A percentile compares a stretch with the other conserved stretches of the same genome.
Conservation (phyloP, 2,888 invertebrate genomes). For the Ceratothoa steindachneri region DNA sequence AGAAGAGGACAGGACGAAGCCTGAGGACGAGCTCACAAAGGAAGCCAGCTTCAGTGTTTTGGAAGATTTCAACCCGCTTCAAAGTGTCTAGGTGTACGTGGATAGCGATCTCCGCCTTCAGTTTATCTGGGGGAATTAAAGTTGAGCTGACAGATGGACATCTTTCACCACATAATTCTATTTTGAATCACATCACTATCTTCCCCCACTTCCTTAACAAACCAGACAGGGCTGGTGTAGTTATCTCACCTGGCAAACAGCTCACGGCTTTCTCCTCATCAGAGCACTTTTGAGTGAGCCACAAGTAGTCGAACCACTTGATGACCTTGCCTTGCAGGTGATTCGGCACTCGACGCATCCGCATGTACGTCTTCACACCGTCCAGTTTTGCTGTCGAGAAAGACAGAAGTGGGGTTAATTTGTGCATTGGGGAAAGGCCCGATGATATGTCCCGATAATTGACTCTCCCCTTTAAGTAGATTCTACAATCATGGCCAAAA, state of each 20-base stretch:
- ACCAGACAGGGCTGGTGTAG: too few relatives aligned
- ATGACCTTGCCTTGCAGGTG: constrained; percentile 95
- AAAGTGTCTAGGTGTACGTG: constrained; percentile 97
- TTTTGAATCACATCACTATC: neutral
- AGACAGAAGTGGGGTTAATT: neutral
- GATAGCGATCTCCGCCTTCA: constrained; percentile 98
- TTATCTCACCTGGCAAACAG: constrained; percentile 68
- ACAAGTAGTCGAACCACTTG: constrained; percentile 98
- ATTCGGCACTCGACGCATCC: constrained; percentile 89
- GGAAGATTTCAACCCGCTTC: constrained; percentile 96
- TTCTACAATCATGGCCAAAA: too few relatives aligned
- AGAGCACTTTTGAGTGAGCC: constrained; percentile 97
- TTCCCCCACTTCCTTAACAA: too few relatives aligned
- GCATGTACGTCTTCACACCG: constrained; percentile 97
- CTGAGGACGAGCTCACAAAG: constrained; percentile 92
- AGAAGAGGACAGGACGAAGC: constrained; percentile 91
- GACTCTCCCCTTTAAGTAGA: too few relatives aligned
- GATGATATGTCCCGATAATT: neutral
- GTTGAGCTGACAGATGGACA: too few relatives aligned
- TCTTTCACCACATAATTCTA: neutral
- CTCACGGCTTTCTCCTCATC: constrained; percentile 94
- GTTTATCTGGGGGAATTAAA: constrained; percentile 84
- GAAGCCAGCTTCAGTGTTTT: constrained; percentile 98
- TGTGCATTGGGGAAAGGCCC: neutral
- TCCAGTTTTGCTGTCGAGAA: constrained; percentile 80